phyloP scores from a whole-genome alignment of 2,113 vertebrate species.

The Oncorhynchus mykiss region DNA sequence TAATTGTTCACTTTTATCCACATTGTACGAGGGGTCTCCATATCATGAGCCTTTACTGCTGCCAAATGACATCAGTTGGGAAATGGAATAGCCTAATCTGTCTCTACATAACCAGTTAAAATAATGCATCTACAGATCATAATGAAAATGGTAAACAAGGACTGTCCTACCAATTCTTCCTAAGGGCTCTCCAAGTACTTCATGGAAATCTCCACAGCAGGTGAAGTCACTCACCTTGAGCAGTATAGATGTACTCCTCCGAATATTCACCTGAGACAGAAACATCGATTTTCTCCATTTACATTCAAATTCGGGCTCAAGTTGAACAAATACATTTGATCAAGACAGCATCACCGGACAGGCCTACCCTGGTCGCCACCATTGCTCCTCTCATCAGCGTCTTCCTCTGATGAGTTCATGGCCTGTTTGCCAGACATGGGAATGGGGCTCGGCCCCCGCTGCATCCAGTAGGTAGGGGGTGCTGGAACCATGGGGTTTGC shows the following conservation, averaged over 20 bases:
- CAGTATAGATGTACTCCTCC: conserved; percentile 81
- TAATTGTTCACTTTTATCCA: not conserved
- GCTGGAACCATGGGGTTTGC: conserved; percentile 63
- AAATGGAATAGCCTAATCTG: too few relatives aligned
- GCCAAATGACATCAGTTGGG: too few relatives aligned
- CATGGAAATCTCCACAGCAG: not conserved
- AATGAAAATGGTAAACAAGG: not conserved
- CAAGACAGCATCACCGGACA: too few relatives aligned
- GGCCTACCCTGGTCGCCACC: conserved; percentile 67
- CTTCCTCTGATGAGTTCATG: conserved; percentile 75
- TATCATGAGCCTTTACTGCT: too few relatives aligned
- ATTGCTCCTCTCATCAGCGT: conserved; percentile 69
- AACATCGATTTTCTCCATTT: not conserved
- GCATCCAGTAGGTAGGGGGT: conserved; percentile 73
- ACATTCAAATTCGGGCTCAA: not conserved
- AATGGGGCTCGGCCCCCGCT: conserved; percentile 57
- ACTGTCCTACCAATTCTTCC: too few relatives aligned
- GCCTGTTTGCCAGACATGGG: conserved; percentile 66
- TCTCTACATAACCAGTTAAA: too few relatives aligned
- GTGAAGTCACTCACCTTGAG: conserved; percentile 75
- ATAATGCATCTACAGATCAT: conserved; percentile 19
- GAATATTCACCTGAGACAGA: conserved; percentile 77
- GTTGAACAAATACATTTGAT: too few relatives aligned
- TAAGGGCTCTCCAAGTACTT: not conserved
- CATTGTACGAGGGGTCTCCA: not conserved